Conservation (phyloP, 2,888 invertebrate genomes). For the Danaus chrysippus region DNA sequence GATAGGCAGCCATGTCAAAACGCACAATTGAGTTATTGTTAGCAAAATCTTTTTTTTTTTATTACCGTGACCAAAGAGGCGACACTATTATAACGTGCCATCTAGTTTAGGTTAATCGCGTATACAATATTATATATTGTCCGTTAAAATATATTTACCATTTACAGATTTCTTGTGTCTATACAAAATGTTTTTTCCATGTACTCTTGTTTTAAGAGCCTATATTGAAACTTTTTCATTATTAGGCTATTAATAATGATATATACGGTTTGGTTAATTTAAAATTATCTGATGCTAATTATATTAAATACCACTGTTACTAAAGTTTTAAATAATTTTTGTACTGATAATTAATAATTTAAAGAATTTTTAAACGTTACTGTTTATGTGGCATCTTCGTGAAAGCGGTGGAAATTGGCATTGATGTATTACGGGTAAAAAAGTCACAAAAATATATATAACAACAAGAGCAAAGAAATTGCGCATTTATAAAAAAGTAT, state of each 20-base stretch:
- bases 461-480: not conserved
- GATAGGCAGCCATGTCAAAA: conserved; percentile 52
- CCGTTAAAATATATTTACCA: conserved; percentile 80
- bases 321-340: conserved; percentile 63
- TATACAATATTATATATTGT: conserved; percentile 80
- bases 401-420: conserved; percentile 38
- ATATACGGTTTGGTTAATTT: conserved; percentile 44
- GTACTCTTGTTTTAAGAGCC: conserved; percentile 81
- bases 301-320: conserved; percentile 54
- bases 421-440: conserved; percentile 24
- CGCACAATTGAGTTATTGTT: conserved; percentile 73
- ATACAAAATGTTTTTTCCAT: conserved; percentile 78
- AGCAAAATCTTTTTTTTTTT: conserved; percentile 50
- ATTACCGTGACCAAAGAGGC: conserved; percentile 73
- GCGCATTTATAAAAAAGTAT: conserved; percentile 20
- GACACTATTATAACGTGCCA: conserved; percentile 78
- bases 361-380: conserved; percentile 44
- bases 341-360: conserved; percentile 56
- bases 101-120: conserved; percentile 80
- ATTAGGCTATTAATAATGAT: conserved; percentile 48
- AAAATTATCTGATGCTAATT: conserved; percentile 37
- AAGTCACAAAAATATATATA: conserved; percentile 31
- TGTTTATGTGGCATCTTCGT: conserved; percentile 67
- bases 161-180: conserved; percentile 80
- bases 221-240: conserved; percentile 69